Base-by-base conservation (phyloP, 2,797 vertebrate genomes). In the Danio tinwini region DNA sequence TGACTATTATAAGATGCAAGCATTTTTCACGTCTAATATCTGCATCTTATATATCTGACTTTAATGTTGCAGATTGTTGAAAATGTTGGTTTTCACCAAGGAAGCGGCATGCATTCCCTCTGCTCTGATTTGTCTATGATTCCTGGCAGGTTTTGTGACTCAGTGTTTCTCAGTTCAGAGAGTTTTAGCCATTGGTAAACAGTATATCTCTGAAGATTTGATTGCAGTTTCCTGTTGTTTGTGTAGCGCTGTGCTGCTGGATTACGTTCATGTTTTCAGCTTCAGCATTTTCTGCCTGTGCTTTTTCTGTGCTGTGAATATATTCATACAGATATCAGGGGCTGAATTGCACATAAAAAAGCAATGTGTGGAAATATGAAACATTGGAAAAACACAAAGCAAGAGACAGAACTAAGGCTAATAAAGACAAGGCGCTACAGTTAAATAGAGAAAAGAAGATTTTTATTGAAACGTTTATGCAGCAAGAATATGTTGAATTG, bases 161-260 rank as follows among this genome's bases (percentile, higher is more conserved):
- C 65, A 21, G 17, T 68, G 45, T 68, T 50, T 68, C 19, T 68
- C 13, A 4, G 0, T 42, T 71, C 39, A 21, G n/a, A 56, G 52
- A 56, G 19, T 71, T 71, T 71, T 71, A 68, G 39, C 37, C 2
- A 0, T 10, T 19, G 68, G 68, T 71, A 55, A 71, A 71, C 16
- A 2, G 52, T 71, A 71, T 44, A 42, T 12, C 39, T 52, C 39
- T 21, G 50, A 71, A 71, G 68, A 71, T 71, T 71, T 55, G 52
- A 71, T 53, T 53, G 47, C 67, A 42, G 39, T 70, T 70, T 70
- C 68, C 50, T 70, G 68, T 71, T 55, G 49, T 71, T 55, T 56
- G 37, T 68, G 42, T 21, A 13, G 37, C 2, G 52, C 5, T 13
- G 52, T 44, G 52, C 68, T 42, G 52, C 68, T 21, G 68, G 11